Conservation (phyloP, 2,797 vertebrate genomes). For the Rhyacichthys aspro region DNA sequence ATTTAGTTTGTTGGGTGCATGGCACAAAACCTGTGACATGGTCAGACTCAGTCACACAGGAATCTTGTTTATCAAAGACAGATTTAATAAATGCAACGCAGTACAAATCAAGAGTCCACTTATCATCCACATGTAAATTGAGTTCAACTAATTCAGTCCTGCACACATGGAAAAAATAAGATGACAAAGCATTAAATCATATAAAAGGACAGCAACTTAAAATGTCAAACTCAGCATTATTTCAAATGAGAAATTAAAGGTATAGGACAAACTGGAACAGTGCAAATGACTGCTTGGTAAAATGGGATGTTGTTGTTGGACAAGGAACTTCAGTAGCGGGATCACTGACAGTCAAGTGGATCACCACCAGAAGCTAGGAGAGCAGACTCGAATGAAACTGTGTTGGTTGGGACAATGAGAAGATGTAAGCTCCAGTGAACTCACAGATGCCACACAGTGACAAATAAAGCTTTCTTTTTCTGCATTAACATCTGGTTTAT, state of each 20-base stretch:
- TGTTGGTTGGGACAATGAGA: neutral
- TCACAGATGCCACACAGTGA: constrained; percentile 56
- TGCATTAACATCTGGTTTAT: constrained; percentile 18
- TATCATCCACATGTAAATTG: constrained; percentile 45
- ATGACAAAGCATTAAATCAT: neutral
- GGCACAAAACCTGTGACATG: neutral
- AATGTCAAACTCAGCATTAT: constrained; percentile 19
- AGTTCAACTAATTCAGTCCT: constrained; percentile 22
- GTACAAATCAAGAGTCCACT: constrained; percentile 50
- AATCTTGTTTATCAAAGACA: constrained; percentile 18
- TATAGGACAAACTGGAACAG: constrained; percentile 27
- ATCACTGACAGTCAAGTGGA: constrained; percentile 6
- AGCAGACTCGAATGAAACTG: neutral
- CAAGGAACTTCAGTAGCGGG: neutral
- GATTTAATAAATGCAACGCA: constrained; percentile 66
- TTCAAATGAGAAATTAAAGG: constrained; percentile 19
- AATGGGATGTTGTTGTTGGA: constrained; percentile 6
- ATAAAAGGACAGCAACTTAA: constrained; percentile 20
- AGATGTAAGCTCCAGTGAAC: neutral
- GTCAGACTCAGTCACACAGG: neutral
- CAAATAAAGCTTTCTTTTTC: constrained; percentile 41
- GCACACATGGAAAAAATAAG: constrained; percentile 31
- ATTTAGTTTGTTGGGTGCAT: neutral
- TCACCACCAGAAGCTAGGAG: neutral
- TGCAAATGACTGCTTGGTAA: constrained; percentile 18